phyloP scores from a whole-genome alignment of 2,888 invertebrate genomes.

The Itoplectis maculator region DNA sequence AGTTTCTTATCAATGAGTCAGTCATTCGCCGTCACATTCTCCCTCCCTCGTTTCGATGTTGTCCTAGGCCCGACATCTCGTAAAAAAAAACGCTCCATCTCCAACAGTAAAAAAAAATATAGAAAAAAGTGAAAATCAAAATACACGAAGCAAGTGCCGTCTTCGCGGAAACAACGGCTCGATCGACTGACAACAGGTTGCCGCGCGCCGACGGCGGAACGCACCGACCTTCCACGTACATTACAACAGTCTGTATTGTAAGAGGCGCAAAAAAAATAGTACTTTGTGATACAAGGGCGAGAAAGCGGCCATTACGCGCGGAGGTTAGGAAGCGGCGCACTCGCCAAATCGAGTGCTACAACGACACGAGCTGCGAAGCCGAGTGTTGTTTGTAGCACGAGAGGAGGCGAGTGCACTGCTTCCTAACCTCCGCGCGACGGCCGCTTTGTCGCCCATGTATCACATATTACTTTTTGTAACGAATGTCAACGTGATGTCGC shows the following conservation, averaged over 20 bases:
- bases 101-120: background rate
- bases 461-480: no score
- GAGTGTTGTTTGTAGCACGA: no score
- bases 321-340: no score
- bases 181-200: constrained; percentile 9
- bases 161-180: background rate
- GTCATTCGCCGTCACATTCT: constrained; percentile 8
- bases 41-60: background rate
- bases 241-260: constrained; percentile 11
- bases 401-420: no score
- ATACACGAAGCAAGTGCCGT: no score
- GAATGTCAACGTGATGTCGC: no score
- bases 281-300: no score
- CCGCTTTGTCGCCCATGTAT: no score
- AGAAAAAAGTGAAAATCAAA: constrained; percentile 9
- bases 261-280: constrained; percentile 19
- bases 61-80: background rate
- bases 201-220: background rate
- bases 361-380: no score
- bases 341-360: no score
- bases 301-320: no score
- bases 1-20: constrained; percentile 55
- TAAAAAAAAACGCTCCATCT: background rate
- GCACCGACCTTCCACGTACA: constrained; percentile 43
- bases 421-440: no score